These are phyloP conservation scores for Salvator merianae DNA, from an alignment of 2,113 vertebrate genomes.

Conservation along the genomic window DNA sequence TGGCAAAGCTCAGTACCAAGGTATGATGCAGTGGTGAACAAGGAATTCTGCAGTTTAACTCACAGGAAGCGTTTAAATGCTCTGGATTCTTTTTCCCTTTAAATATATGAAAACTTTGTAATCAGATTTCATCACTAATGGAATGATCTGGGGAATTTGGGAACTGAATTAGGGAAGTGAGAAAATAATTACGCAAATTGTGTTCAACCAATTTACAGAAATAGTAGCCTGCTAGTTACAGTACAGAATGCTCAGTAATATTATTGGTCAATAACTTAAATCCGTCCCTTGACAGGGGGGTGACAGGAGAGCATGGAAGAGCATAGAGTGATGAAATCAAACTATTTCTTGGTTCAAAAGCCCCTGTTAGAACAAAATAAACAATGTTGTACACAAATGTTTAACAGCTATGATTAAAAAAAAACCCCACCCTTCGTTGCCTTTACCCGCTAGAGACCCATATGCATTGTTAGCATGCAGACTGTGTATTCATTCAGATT, in stretches of 20 bases:
- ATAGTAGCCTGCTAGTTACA: neutral
- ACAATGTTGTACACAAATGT: neutral
- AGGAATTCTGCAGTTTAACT: constrained; percentile 1
- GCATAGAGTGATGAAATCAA: neutral
- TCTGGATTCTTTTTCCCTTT: neutral
- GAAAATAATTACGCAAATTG: neutral
- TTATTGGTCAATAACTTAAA: neutral
- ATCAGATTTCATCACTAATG: neutral
- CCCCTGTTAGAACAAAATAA: neutral
- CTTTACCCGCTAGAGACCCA: neutral
- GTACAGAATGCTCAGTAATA: neutral
- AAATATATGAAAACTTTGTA: neutral
- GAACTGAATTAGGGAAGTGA: neutral
- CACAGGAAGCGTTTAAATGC: neutral
- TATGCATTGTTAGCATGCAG: constrained; percentile 4
- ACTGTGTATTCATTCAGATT: constrained; percentile 1
- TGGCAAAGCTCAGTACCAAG: constrained; percentile 89
- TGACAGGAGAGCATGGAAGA: neutral
- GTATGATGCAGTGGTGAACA: constrained; percentile 66
- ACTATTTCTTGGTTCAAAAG: neutral
- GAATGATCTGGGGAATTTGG: neutral
- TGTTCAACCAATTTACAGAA: neutral
- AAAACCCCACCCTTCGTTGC: neutral
- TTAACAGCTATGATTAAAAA: neutral
- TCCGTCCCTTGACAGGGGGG: neutral